These are phyloP conservation scores for Eulemur mongoz DNA, from an alignment of 2,797 vertebrate genomes.

Conservation along the genomic window DNA sequence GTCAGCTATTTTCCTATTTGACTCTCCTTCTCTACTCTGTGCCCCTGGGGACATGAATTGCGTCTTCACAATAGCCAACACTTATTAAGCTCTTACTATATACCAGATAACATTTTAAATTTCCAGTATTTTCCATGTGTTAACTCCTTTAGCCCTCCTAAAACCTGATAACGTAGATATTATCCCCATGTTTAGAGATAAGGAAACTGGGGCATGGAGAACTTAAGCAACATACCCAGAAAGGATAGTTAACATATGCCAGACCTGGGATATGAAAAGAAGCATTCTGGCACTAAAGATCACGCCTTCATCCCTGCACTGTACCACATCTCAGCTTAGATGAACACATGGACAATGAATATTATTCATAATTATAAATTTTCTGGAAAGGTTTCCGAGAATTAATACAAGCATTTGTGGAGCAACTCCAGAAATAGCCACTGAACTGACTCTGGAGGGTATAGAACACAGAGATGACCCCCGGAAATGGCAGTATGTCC, in stretches of 20 bases:
- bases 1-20: background rate
- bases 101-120: background rate
- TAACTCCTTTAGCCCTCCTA: background rate
- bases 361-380: background rate
- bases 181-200: background rate
- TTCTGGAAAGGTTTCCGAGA: background rate
- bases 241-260: background rate
- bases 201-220: background rate
- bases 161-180: background rate
- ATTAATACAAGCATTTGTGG: background rate
- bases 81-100: background rate
- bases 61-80: background rate
- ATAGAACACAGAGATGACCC: background rate
- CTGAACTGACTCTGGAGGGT: background rate
- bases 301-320: background rate
- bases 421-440: background rate
- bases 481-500: background rate
- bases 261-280: background rate
- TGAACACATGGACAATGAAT: background rate
- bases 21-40: background rate
- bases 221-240: background rate
- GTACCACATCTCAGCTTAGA: background rate
- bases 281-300: background rate
- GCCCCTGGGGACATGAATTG: background rate
- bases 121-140: background rate